Conservation (phyloP, 1,140 invertebrate species). For the Cyrtorhinus lividipennis region DNA sequence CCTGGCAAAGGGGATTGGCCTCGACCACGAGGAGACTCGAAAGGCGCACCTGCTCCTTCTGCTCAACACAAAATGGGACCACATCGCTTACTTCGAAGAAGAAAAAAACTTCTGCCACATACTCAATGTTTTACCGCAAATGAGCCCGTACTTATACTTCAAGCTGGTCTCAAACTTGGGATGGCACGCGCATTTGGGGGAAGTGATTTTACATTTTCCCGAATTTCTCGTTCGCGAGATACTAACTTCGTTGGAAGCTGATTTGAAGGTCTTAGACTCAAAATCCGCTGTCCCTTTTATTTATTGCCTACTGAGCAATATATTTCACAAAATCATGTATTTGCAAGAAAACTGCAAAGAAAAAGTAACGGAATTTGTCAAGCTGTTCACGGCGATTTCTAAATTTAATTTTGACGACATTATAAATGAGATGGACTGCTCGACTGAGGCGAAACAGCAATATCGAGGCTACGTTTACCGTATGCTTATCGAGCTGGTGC, state of each 20-base stretch:
- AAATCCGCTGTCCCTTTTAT: background rate
- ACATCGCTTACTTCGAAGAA: background rate
- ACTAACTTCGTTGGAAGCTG: background rate
- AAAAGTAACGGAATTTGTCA: background rate
- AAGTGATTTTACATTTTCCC: slow-evolving; percentile 1
- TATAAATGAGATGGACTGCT: background rate
- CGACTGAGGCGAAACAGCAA: background rate
- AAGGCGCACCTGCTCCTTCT: background rate
- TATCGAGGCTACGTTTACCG: background rate
- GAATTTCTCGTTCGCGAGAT: slow-evolving; percentile 7
- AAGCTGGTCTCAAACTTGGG: background rate
- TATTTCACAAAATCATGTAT: slow-evolving; percentile 4
- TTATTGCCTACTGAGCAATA: background rate
- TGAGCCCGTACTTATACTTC: slow-evolving; percentile 2
- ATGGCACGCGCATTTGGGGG: background rate
- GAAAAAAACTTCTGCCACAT: slow-evolving; percentile 2
- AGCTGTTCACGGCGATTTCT: background rate
- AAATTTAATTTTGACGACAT: background rate
- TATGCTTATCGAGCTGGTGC: background rate
- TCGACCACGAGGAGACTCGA: background rate
- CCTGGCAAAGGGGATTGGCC: background rate
- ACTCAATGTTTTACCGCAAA: background rate
- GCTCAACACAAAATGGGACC: slow-evolving; percentile 3
- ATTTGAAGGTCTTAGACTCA: slow-evolving; percentile 1
- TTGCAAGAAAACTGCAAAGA: slow-evolving; percentile 3